These are phyloP conservation scores for Poeciliopsis prolifica DNA, from an alignment of 2,113 vertebrate species.

Conservation along the genomic window DNA sequence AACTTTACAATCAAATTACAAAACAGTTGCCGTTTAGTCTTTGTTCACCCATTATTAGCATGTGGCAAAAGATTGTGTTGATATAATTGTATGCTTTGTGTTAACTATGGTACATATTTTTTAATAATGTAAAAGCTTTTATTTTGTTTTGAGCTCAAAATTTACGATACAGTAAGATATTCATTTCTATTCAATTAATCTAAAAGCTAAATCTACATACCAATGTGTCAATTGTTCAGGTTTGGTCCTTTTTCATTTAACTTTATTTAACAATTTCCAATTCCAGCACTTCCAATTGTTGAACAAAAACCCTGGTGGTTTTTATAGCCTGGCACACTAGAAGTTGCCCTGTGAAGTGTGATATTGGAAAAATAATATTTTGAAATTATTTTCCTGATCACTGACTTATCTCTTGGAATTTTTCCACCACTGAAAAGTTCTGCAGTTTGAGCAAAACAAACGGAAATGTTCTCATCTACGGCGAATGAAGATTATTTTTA, in stretches of 20 bases:
- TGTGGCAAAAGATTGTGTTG: too few relatives aligned
- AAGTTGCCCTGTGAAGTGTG: conserved; percentile 73
- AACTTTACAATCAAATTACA: too few relatives aligned
- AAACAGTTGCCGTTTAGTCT: too few relatives aligned
- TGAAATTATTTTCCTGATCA: conserved; percentile 85
- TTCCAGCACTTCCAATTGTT: conserved; percentile 40
- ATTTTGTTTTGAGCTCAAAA: too few relatives aligned
- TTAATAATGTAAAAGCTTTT: too few relatives aligned
- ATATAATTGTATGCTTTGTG: too few relatives aligned
- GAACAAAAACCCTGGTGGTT: conserved; percentile 62
- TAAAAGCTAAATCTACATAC: background rate
- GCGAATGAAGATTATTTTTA: conserved; percentile 78
- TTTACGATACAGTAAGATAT: too few relatives aligned
- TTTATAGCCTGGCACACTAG: conserved; percentile 61
- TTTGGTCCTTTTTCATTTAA: conserved; percentile 27
- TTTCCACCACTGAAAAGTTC: conserved; percentile 78
- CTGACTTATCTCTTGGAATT: conserved; percentile 82
- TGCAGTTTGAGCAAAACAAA: conserved; percentile 79
- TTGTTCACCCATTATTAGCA: too few relatives aligned
- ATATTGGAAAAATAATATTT: conserved; percentile 81
- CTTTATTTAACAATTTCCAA: conserved; percentile 17
- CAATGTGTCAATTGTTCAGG: background rate
- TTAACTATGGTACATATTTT: too few relatives aligned
- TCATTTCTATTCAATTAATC: background rate
- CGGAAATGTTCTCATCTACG: conserved; percentile 73